Evolutionary conservation across 2,888 invertebrate genomes (phyloP).

Genomic region (Ellobium chinense): DNA sequence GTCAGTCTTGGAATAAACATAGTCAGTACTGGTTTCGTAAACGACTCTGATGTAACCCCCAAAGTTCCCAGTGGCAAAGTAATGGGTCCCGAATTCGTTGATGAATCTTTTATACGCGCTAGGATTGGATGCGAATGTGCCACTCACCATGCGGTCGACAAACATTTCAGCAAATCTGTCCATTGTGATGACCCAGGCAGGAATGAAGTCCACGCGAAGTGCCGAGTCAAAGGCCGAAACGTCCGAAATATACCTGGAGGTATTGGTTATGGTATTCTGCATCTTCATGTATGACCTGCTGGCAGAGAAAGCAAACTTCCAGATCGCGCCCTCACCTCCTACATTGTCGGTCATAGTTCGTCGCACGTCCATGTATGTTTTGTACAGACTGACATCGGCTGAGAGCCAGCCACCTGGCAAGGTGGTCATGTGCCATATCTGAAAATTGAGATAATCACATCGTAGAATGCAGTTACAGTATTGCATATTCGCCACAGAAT

Average conservation of each 20-base stretch:
- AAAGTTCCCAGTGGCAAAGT: conserved; percentile 33
- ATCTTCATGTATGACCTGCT: conserved; percentile 44
- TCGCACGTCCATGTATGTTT: conserved; percentile 40
- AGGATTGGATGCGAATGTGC: conserved; percentile 2
- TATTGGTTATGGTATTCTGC: conserved; percentile 47
- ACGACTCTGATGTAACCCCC: conserved; percentile 41
- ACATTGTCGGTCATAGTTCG: conserved; percentile 26
- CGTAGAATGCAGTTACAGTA: too few species aligned
- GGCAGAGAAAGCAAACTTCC: conserved; percentile 48
- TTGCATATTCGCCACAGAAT: too few species aligned
- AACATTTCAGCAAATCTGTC: conserved; percentile 3
- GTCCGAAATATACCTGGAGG: conserved; percentile 40
- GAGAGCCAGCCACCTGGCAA: conserved; percentile 43
- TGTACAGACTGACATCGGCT: conserved; percentile 40
- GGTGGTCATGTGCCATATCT: conserved; percentile 38
- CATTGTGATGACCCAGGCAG: conserved; percentile 36
- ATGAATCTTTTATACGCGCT: conserved; percentile 37
- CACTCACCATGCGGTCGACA: conserved; percentile 10
- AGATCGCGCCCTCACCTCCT: conserved; percentile 17
- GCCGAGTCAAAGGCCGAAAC: conserved; percentile 41
- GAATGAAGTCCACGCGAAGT: conserved; percentile 16
- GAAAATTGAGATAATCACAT: too few species aligned
- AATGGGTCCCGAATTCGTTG: conserved; percentile 39
- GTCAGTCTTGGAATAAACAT: conserved; percentile 18
- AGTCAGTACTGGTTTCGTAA: conserved; percentile 28